Evolutionary conservation across 2,113 vertebrate species (phyloP), one percentile per base, ranked within the genome.

Genomic region (Raphicerus campestris): DNA sequence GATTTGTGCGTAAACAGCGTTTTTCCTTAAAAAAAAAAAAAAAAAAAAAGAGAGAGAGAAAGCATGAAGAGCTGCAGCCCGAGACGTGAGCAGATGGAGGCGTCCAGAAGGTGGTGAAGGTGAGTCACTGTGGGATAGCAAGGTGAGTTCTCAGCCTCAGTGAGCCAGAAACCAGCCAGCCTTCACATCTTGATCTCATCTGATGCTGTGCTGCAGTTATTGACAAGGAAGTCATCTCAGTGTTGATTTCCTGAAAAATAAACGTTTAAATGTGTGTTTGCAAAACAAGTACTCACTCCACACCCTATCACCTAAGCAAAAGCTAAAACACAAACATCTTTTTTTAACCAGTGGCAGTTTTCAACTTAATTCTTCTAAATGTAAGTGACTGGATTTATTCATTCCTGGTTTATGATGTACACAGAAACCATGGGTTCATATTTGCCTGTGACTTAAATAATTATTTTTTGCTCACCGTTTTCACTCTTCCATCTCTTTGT

Each of bases 181-280:
- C 63, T 93, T 45, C 32, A 35, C 7, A 0, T 61, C 22, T 30
- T 89, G n/a, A 63, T 63, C 56, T 89, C 81, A 16, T 81, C 89
- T 93, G 78, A 70, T 39, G 63, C 78, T 6, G 19, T 61, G 63
- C 53, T 87, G 45, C 2, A 2, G 56, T 75, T 96, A 84, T 78
- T 87, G 51, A 19, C 47, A 49, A 61, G 45, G 61, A 81, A 95
- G 92, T 92, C 80, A 66, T 90, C 56, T 93, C 85, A 6, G 61
- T 84, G 92, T 93, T 85, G 88, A 95, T 90, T 82, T 93, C 28
- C 55, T 60, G 15, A 75, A 85, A 91, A 81, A 51, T 47, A 73
- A 32, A 55, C 47, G 87, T 94, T 93, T 83, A 91, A 81, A 73
- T 11, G 47, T 78, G 39, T 89, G 61, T 86, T 94, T 95, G 86